A percentile compares a stretch with the other conserved stretches of the same genome.
These are phyloP conservation scores for Calidris pugnax DNA, from an alignment of 2,113 vertebrate genomes.

Conservation along the genomic window DNA sequence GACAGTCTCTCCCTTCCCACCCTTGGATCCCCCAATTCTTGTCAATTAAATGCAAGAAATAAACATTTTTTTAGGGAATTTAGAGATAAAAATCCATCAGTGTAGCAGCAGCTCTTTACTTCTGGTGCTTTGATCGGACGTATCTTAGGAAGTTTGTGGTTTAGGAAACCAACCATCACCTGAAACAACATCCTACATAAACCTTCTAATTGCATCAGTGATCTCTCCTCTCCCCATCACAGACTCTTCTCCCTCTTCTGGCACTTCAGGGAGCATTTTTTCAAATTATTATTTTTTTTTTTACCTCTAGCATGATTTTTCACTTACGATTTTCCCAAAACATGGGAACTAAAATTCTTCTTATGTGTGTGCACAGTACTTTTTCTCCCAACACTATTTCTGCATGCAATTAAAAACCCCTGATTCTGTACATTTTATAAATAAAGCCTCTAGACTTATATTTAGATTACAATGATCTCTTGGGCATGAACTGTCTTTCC, in stretches of 20 bases:
- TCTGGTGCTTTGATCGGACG: not conserved
- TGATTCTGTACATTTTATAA: constrained; percentile 36
- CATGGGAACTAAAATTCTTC: not conserved
- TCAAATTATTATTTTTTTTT: not conserved
- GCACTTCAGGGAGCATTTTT: not conserved
- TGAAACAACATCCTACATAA: not conserved
- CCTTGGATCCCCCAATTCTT: not conserved
- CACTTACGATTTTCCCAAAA: not conserved
- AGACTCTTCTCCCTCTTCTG: not conserved
- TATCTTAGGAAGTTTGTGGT: not conserved
- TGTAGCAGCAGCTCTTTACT: not conserved
- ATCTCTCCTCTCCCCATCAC: not conserved
- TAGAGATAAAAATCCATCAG: not conserved
- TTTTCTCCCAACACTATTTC: constrained; percentile 4
- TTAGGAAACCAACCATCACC: not conserved
- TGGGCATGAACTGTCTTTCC: constrained; percentile 23
- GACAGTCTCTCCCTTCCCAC: not conserved
- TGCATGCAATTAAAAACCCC: not conserved
- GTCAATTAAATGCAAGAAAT: not conserved
- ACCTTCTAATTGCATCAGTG: not conserved
- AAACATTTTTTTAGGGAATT: not conserved
- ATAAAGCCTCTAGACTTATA: constrained; percentile 34
- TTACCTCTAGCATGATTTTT: not conserved
- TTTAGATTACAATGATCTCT: constrained; percentile 59
- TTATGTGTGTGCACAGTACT: not conserved